Base-by-base conservation (phyloP, 2,888 invertebrate genomes). In the Mimachlamys varia region DNA sequence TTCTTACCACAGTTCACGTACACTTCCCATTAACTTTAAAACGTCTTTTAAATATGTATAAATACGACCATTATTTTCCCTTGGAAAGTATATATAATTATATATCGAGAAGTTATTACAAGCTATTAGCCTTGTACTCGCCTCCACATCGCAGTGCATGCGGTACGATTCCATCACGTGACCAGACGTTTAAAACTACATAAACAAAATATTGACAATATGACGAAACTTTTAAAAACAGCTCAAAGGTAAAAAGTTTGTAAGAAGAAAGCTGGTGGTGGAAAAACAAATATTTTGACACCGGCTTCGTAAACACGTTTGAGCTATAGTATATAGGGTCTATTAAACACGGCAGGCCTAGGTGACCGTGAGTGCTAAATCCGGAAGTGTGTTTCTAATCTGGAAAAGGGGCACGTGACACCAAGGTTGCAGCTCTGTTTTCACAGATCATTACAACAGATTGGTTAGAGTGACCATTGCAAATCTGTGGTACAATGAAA, bases 31-130 rank as follows among this genome's bases (percentile, higher is more conserved):
- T 76, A 33, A 76, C 10, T 27, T 76, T 33, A 76, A 76, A 76
- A 76, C 27, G 76, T 76, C 76, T 76, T 76, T 76, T 76, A 76
- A 76, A 76, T 76, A 76, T n/a, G n/a, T 76, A 76, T 33, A 76
- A 76, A 76, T 76, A 76, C 33, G 76, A 33, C 76, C 12, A 22
- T 27, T 76, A 76, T 76, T 76, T 76, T 27, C 76, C 76, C 76
- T 76, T 76, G 12, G 27, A 76, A 76, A 76, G 33, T 76, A 76
- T 33, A 33, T 76, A 76, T 76, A 17, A 76, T 76, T 76, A 15
- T 76, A 76, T 76, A 76, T 76, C 33, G 76, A 76, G 76, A 7
- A 76, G 33, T 76, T 76, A 76, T 76, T 76, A 76, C 76, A 76
- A 76, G 27, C 76, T 27, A 27, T 33, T 76, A 76, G 76, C 76